Base-by-base conservation (phyloP, 2,113 vertebrate species). In the Cyprinodon brontotheroides region DNA sequence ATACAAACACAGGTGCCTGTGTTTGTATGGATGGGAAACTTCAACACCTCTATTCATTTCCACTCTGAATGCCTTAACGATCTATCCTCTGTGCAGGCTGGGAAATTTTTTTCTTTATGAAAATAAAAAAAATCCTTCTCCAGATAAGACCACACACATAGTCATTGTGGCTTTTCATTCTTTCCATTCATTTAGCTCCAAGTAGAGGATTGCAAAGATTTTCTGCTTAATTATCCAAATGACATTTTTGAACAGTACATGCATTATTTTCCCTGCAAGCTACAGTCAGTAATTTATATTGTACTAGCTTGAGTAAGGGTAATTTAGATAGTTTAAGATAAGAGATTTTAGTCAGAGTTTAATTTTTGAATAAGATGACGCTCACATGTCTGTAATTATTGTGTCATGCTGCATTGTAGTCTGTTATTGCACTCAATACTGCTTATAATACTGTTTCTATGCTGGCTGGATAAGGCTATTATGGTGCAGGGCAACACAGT, bases 281-380 rank as follows among this genome's bases (percentile, higher is more conserved):
- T 71, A 78, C 64, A 80, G 57, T 79, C 59, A 71, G 61, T 85
- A 59, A 88, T 87, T 90, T 77, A 80, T 81, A 78, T 76, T 48
- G 70, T 43, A 64, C 38, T 82, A 62, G 87, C 84, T 89, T 61
- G 78, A 41, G 47, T 80, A 68, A 66, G 22, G 65, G 72, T 72
- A 68, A 92, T 92, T 90, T 84, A 82, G 83, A 92, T 91, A 72
- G 65, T 70, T 88, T 22, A 39, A 17, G 86, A 91, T 89, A 87
- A 75, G 64, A 53, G 41, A 63, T 73, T 85, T 63, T 69, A 72
- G 63, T 78, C 70, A 79, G n/a, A 57, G 50, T 20, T 57, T n/a
- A 57, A 17, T 57, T 57, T 57, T 9, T 57, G 50, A 57, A 57
- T 57, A 20, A n/a, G 72, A 65, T 65, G 61, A 59, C 38, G 61